Percentiles rank a stretch among this genome's conserved stretches.
Evolutionary conservation across 1,140 invertebrate genomes (phyloP).

Genomic region (Nomia melanderi): DNA sequence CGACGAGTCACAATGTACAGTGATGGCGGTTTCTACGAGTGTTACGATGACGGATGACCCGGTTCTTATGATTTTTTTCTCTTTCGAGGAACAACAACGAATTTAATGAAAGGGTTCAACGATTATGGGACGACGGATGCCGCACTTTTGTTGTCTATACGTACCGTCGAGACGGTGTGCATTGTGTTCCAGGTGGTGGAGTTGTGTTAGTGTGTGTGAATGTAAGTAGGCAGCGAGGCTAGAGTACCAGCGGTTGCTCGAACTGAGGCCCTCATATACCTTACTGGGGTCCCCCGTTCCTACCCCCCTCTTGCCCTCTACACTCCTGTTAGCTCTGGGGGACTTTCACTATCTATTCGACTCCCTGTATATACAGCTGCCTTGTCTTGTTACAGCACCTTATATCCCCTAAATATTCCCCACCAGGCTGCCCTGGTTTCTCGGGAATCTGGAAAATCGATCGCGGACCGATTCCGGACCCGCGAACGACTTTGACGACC

Average conservation of each 20-base stretch:
- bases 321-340: conserved; percentile 63
- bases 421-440: conserved; percentile 49
- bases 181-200: conserved; percentile 65
- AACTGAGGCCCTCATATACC: conserved; percentile 80
- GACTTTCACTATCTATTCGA: conserved; percentile 80
- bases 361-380: conserved; percentile 69
- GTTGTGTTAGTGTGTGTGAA: conserved; percentile 68
- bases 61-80: too few species aligned
- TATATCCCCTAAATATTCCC: conserved; percentile 70
- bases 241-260: conserved; percentile 76
- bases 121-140: conserved; percentile 24
- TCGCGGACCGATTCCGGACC: background rate
- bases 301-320: conserved; percentile 62
- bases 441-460: conserved; percentile 55
- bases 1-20: conserved; percentile 18
- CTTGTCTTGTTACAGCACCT: conserved; percentile 74
- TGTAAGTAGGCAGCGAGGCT: conserved; percentile 78
- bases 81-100: too few species aligned
- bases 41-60: background rate
- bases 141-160: conserved; percentile 68
- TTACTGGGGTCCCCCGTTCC: conserved; percentile 72
- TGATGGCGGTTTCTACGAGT: conserved; percentile 12
- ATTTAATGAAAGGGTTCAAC: background rate
- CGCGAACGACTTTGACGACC: background rate
- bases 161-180: conserved; percentile 74